Base-by-base conservation (phyloP, 2,113 vertebrate species). In the Eptatretus burgeri region DNA sequence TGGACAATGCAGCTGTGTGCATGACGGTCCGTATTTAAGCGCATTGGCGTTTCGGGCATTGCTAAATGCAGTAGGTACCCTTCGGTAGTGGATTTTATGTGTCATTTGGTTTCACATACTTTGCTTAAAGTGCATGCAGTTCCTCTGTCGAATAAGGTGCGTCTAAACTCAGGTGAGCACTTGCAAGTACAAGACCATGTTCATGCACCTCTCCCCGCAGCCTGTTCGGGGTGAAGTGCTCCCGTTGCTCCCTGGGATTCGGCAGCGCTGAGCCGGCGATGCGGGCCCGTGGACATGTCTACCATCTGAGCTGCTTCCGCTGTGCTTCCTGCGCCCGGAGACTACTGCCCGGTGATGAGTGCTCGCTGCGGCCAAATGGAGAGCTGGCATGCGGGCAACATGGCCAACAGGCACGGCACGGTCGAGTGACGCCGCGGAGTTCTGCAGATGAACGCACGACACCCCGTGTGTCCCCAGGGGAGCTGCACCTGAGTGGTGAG, bases 241-340 rank as follows among this genome's bases (percentile, higher is more conserved):
- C 56, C n/a, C 56, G 56, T 20, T 60, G 56, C 12, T 60, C 56
- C n/a, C 12, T 60, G 56, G 56, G 56, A 17, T 20, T 60, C n/a
- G 20, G 56, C 56, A n/a, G 56, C 56, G 20, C 56, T 20, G 56
- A 60, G 56, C 56, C 20, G n/a, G 56, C 20, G 56, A 60, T 60
- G 56, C 56, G 56, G 20, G 56, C 20, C n/a, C 56, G 56, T 20
- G 56, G 56, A n/a, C 56, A 20, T 12, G 12, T 60, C 56, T 60
- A 60, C 56, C 56, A 60, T 12, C 56, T 60, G n/a, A 20, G n/a
- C n/a, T 60, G 56, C 56, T 60, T 60, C 56, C 56, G 56, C 56
- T 60, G 56, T 12, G n/a, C n/a, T n/a, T n/a, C 56, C n/a, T 60
- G 56, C 56, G 56, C 56, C 56, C 56, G 56, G 56, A n/a, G 56